Percentiles rank a stretch among this genome's conserved stretches.
phyloP scores from a whole-genome alignment of 1,140 invertebrate genomes.

The Drosophila paulistorum region DNA sequence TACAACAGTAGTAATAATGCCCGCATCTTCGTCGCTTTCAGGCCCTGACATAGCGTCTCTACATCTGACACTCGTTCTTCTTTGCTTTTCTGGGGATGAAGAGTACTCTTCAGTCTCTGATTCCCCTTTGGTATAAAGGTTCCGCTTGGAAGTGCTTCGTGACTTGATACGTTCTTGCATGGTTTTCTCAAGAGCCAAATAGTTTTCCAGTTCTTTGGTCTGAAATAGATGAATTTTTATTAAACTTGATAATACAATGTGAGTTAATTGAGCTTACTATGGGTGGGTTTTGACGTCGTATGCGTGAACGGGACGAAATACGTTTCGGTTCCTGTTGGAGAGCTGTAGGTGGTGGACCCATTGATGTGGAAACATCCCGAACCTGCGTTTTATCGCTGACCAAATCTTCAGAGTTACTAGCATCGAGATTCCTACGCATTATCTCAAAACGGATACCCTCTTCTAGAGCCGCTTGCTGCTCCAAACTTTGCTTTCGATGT shows the following conservation, averaged over 20 bases:
- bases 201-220: no score
- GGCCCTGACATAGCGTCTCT: background rate
- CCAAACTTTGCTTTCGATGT: background rate
- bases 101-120: conserved; percentile 39
- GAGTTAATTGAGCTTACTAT: conserved; percentile 18
- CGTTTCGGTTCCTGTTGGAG: background rate
- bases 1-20: conserved; percentile 56
- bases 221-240: background rate
- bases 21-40: background rate
- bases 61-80: background rate
- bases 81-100: conserved; percentile 21
- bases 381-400: background rate
- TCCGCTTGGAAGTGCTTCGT: conserved; percentile 31
- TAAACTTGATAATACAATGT: background rate
- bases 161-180: conserved; percentile 28
- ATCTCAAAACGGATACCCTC: conserved; percentile 58
- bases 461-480: conserved; percentile 40
- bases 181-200: background rate
- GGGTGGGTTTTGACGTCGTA: background rate
- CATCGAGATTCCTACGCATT: conserved; percentile 38
- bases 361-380: background rate
- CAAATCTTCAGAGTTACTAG: background rate
- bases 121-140: conserved; percentile 62
- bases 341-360: background rate
- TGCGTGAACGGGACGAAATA: background rate